These are phyloP conservation scores for Pseudomugil gertrudae DNA, from an alignment of 2,797 vertebrate species.

Conservation along the genomic window DNA sequence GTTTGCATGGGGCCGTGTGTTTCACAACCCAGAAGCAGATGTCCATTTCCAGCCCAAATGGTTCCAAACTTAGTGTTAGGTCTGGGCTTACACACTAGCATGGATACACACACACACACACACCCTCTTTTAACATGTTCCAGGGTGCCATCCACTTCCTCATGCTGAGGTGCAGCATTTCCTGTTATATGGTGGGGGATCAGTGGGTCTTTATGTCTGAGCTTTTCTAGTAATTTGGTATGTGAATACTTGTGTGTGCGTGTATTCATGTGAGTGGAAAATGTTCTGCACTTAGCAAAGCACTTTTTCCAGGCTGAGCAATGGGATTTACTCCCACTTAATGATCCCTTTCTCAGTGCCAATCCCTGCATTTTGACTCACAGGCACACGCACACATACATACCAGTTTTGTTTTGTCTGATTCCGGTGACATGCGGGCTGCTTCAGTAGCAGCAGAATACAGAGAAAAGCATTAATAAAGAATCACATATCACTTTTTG, in stretches of 20 bases:
- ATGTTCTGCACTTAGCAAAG: constrained; percentile 69
- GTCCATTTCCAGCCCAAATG: constrained; percentile 86
- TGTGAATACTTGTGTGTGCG: constrained; percentile 28
- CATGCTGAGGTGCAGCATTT: constrained; percentile 87
- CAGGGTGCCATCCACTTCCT: constrained; percentile 90
- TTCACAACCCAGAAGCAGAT: constrained; percentile 84
- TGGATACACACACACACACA: constrained; percentile 35
- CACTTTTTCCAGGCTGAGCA: constrained; percentile 73
- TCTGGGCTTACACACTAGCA: constrained; percentile 56
- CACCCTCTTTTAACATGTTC: constrained; percentile 87
- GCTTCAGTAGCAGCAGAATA: constrained; percentile 22
- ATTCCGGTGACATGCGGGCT: constrained; percentile 36
- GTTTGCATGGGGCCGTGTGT: constrained; percentile 68
- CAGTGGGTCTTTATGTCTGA: constrained; percentile 46
- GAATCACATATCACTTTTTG: constrained; percentile 22
- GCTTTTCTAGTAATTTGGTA: constrained; percentile 29
- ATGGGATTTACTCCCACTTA: constrained; percentile 79
- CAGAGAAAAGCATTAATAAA: constrained; percentile 44
- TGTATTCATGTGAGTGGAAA: constrained; percentile 61
- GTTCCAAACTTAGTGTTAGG: constrained; percentile 86
- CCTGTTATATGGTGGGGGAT: constrained; percentile 78
- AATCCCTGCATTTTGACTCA: constrained; percentile 64
- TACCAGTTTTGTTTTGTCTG: constrained; percentile 41
- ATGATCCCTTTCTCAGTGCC: constrained; percentile 74
- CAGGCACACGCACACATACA: constrained; percentile 32